Evolutionary conservation across 2,888 invertebrate genomes (phyloP), one percentile per base, ranked within the genome.

Genomic region (Cylloceria caligata): DNA sequence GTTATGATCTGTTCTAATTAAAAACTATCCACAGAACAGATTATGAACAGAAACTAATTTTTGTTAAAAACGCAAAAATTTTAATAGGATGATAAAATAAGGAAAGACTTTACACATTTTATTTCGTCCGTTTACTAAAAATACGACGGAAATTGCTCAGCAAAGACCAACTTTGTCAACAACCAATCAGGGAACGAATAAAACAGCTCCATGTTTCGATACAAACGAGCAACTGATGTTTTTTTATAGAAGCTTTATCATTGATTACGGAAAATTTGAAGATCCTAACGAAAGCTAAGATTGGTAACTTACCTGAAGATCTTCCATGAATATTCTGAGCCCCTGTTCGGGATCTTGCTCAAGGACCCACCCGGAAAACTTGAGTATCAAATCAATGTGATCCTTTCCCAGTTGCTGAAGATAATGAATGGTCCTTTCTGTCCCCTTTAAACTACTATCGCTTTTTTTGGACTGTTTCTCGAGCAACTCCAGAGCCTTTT

Each of bases 281-380:
- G 7, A 1, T 34, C 6, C 4, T n/a, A 34, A 57, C n/a, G 34
- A 13, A 16, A 45, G 0, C 47, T 21, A 67, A 34, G 7, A 30
- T 68, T n/a, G 5, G 4, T 3, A 7, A 19, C 71, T 69, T 85
- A 91, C 92, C 87, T 91, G 91, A 67, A 92, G 87, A 75, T 93
- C 92, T 85, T 93, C 92, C 91, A 92, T 92, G 77, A 92, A 92
- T 87, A 96, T 96, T 93, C 94, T 96, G 4, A 99, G 93, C 0
- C 99, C 99, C 91, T 98, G 97, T 85, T 97, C 96, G 0, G 98
- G 97, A 91, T 97, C 94, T 86, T 96, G 95, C 79, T 95, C 95
- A 52, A 99, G 93, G 67, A 99, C 97, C 98, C 98, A 99, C 85
- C 97, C 96, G 21, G 98, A 96, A 94, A 98, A 99, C 91, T 99